A percentile compares a stretch with the other conserved stretches of the same genome.
Conservation (phyloP, 2,888 invertebrate species). For the Cantharis nigra region DNA sequence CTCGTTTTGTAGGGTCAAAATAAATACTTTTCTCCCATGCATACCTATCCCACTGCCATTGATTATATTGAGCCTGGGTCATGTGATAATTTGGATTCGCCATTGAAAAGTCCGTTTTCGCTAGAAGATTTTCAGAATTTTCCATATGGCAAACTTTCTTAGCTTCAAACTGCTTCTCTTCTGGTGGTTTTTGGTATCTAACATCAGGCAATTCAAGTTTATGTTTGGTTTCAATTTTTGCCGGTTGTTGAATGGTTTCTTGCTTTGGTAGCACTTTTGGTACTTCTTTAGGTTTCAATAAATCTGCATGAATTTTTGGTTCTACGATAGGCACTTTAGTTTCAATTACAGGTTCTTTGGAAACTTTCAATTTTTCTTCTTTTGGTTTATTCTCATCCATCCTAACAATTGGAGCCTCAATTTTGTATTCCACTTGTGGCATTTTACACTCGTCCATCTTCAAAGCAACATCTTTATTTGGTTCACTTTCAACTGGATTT, state of each 20-base stretch:
- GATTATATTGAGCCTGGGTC: constrained; percentile 63
- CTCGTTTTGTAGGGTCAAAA: constrained; percentile 59
- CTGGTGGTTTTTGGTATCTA: constrained; percentile 41
- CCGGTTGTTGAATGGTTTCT: constrained; percentile 50
- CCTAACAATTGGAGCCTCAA: constrained; percentile 1
- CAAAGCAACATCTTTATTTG: neutral
- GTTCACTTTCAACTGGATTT: neutral
- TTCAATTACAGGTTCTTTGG: constrained; percentile 7
- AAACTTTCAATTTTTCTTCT: constrained; percentile 16
- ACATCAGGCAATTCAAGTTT: constrained; percentile 37
- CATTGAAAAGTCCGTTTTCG: constrained; percentile 68
- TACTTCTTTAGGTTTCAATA: constrained; percentile 54
- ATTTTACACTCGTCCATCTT: neutral
- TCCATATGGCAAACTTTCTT: constrained; percentile 47
- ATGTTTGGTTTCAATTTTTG: constrained; percentile 50
- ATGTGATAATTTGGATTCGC: constrained; percentile 72
- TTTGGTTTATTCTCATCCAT: constrained; percentile 16
- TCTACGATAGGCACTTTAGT: constrained; percentile 4
- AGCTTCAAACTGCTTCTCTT: constrained; percentile 39
- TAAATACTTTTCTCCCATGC: constrained; percentile 64
- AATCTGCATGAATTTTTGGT: constrained; percentile 55
- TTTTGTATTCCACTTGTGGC: neutral
- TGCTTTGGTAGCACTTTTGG: constrained; percentile 53
- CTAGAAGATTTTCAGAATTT: constrained; percentile 58
- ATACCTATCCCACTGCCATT: constrained; percentile 65